Conservation (phyloP, 1,140 invertebrate species). For the Drosophila auraria region DNA sequence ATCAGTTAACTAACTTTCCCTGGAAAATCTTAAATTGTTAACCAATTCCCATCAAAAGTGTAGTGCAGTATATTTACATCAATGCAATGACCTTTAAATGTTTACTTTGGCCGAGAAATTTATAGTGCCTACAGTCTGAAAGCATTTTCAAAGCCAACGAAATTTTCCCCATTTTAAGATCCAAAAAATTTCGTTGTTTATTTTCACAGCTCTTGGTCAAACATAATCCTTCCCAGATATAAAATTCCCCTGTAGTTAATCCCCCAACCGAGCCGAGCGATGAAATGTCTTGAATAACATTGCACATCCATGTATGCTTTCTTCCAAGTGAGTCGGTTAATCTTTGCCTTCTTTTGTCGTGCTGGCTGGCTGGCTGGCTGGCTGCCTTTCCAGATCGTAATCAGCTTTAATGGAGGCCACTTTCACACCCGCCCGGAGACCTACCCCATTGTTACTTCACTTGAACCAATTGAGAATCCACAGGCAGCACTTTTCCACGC, state of each 20-base stretch:
- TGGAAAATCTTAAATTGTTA: not conserved
- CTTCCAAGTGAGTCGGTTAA: constrained; percentile 22
- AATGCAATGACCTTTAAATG: constrained; percentile 21
- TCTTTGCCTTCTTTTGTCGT: constrained; percentile 14
- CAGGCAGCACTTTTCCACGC: constrained; percentile 16
- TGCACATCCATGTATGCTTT: constrained; percentile 11
- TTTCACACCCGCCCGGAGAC: constrained; percentile 26
- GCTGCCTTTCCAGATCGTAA: constrained; percentile 28
- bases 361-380: not conserved
- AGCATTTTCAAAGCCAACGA: constrained; percentile 10
- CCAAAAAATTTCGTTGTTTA: not conserved
- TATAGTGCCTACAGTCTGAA: constrained; percentile 6
- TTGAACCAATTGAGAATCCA: constrained; percentile 39
- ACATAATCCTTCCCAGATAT: constrained; percentile 1
- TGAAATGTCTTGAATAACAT: constrained; percentile 14
- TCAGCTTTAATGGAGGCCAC: constrained; percentile 35
- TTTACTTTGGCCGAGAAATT: constrained; percentile 17
- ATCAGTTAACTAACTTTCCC: not conserved
- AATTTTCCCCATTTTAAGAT: not conserved
- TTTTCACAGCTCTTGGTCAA: constrained; percentile 4
- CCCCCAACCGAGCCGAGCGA: not conserved
- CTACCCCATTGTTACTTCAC: constrained; percentile 46
- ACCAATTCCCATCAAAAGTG: not conserved
- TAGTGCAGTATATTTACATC: constrained; percentile 6
- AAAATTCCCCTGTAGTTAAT: constrained; percentile 4